Evolutionary conservation across 2,888 invertebrate species (phyloP), one percentile per base, ranked within the genome.

Genomic region (Brenthis hecate): DNA sequence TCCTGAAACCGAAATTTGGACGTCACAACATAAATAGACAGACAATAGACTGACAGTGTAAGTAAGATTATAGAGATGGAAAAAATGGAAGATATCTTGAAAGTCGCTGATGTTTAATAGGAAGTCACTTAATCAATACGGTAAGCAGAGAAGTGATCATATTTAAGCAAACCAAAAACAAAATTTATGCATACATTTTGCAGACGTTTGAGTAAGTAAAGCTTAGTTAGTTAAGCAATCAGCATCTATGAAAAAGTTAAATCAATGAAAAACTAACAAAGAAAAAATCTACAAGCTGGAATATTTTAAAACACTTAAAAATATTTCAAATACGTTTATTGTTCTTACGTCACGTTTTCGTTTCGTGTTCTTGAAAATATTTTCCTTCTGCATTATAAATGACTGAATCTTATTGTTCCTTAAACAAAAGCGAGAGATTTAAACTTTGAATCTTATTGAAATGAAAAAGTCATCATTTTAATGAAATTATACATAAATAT

Each of bases 1-100:
- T 81, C 78, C 89, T 89, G 78, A 28, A 82, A 83, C 1, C 51
- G 6, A 36, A 53, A 6, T 19, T 48, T 60, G 19, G 13, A 4
- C 28, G 28, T 55, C 5, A 48, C 23, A 28, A 63, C 47, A 28
- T 28, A 28, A 48, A 6, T 55, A 19, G 6, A 14, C 3, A n/a
- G n/a, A n/a, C n/a, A n/a, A n/a, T n/a, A n/a, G n/a, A n/a, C n/a
- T n/a, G n/a, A n/a, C 0, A 28, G 28, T 0, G 5, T 28, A 28
- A 28, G 28, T 28, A 0, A 5, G 28, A 28, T 28, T 28, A 28
- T 28, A 28, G 5, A 28, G 28, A 28, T 3, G 5, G 5, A 28
- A 28, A 28, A 28, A 5, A 28, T 23, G 3, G 28, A 28, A 28
- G 5, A 28, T 4, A 4, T 28, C 28, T 28, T 28, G 28, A 4